phyloP scores from a whole-genome alignment of 1,140 invertebrate species.

The Drosophila mauritiana region DNA sequence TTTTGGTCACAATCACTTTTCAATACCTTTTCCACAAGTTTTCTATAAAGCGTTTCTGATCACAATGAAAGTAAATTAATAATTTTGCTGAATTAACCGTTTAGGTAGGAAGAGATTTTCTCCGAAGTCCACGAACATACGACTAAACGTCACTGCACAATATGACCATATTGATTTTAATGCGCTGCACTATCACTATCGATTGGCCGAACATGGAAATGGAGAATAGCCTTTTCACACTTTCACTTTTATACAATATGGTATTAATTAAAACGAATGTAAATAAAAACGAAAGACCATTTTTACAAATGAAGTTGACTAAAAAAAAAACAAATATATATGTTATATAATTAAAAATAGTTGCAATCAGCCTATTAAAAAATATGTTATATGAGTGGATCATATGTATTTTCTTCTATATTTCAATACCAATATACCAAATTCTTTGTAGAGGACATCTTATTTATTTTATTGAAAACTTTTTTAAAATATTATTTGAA shows the following conservation, averaged over 20 bases:
- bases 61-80: constrained; percentile 21
- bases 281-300: too few relatives aligned
- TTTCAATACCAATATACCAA: too few relatives aligned
- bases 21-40: constrained; percentile 14
- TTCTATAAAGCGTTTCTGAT: constrained; percentile 9
- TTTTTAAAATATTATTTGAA: too few relatives aligned
- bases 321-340: too few relatives aligned
- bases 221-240: background rate
- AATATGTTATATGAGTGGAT: too few relatives aligned
- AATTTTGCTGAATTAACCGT: constrained; percentile 23
- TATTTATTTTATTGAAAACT: too few relatives aligned
- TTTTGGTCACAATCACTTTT: background rate
- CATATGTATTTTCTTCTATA: too few relatives aligned
- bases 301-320: too few relatives aligned
- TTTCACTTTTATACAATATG: background rate
- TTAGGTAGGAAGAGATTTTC: constrained; percentile 24
- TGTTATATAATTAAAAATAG: too few relatives aligned
- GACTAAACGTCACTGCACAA: constrained; percentile 26
- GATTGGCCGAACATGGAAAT: background rate
- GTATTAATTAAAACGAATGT: background rate
- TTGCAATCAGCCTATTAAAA: too few relatives aligned
- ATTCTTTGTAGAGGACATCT: too few relatives aligned
- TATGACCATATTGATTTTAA: constrained; percentile 12
- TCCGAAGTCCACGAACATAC: constrained; percentile 15
- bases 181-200: background rate